Percentiles rank a stretch among this genome's conserved stretches.
Evolutionary conservation across 2,113 vertebrate genomes (phyloP).

Genomic region (Andinoacara biseriatus): DNA sequence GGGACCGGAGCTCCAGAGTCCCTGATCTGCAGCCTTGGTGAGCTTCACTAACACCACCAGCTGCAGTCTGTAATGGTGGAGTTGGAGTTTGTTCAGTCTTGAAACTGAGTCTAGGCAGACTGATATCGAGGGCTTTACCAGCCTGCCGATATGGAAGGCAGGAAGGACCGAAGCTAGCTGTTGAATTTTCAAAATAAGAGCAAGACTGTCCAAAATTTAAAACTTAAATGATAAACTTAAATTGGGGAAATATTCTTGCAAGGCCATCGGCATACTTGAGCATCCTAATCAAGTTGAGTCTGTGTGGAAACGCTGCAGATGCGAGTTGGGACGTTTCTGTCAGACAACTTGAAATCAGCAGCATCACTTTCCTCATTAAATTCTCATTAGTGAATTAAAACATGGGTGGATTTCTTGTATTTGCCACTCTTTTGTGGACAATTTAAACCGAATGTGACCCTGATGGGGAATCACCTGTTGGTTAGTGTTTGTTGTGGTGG

Average conservation of each 20-base stretch:
- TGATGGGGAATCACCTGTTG: not conserved
- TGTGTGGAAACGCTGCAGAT: not conserved
- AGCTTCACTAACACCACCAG: not conserved
- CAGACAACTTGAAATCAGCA: too few relatives aligned
- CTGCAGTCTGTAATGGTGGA: too few relatives aligned
- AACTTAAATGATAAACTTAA: not conserved
- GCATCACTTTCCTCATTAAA: too few relatives aligned
- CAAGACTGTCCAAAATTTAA: not conserved
- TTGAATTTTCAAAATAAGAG: not conserved
- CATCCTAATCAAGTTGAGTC: not conserved
- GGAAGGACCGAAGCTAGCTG: not conserved
- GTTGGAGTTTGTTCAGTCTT: too few relatives aligned
- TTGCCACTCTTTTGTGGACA: not conserved
- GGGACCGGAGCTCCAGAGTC: too few relatives aligned
- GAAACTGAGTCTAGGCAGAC: too few relatives aligned
- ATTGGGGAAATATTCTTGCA: not conserved
- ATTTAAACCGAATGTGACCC: not conserved
- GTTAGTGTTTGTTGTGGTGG: not conserved
- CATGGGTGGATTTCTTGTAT: not conserved
- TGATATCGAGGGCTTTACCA: too few relatives aligned
- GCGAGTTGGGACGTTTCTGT: too few relatives aligned
- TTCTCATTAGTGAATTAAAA: not conserved
- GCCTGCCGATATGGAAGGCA: too few relatives aligned
- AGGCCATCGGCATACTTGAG: not conserved
- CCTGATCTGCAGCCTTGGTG: not conserved